These are phyloP conservation scores for Embidobia sp. DNA, from an alignment of 2,888 invertebrate genomes.

Conservation along the genomic window DNA sequence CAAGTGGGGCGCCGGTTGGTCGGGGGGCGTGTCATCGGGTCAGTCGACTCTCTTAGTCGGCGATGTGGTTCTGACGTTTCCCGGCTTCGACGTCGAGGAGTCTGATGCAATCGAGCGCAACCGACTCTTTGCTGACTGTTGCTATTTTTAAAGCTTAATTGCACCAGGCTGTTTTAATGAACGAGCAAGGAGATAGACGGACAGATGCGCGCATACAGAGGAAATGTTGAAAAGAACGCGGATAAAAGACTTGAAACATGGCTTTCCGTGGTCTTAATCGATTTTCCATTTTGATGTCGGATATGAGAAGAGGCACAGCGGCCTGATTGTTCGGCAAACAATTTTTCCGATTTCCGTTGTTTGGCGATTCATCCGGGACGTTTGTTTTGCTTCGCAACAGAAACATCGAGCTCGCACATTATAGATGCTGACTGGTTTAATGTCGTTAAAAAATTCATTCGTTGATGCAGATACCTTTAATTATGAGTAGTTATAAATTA, in stretches of 20 bases:
- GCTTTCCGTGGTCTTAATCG: constrained; percentile 16
- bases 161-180: constrained; percentile 78
- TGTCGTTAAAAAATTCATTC: too few relatives aligned
- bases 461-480: too few relatives aligned
- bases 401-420: too few relatives aligned
- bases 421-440: too few relatives aligned
- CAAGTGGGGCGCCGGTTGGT: neutral
- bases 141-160: constrained; percentile 81
- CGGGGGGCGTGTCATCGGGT: constrained; percentile 38
- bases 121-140: constrained; percentile 71
- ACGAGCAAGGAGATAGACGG: constrained; percentile 72
- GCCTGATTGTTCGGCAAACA: too few relatives aligned
- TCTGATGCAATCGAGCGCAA: constrained; percentile 79
- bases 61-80: constrained; percentile 70
- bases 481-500: too few relatives aligned
- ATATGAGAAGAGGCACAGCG: too few relatives aligned
- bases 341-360: too few relatives aligned
- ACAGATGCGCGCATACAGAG: constrained; percentile 44
- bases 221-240: constrained; percentile 23
- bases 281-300: constrained; percentile 23
- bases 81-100: constrained; percentile 69
- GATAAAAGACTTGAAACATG: too few relatives aligned
- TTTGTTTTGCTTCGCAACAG: too few relatives aligned
- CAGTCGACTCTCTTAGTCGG: constrained; percentile 29
- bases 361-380: too few relatives aligned